Conservation (phyloP, 35 echinoderm and acorn worm species). For the Apostichopus japonicus region DNA sequence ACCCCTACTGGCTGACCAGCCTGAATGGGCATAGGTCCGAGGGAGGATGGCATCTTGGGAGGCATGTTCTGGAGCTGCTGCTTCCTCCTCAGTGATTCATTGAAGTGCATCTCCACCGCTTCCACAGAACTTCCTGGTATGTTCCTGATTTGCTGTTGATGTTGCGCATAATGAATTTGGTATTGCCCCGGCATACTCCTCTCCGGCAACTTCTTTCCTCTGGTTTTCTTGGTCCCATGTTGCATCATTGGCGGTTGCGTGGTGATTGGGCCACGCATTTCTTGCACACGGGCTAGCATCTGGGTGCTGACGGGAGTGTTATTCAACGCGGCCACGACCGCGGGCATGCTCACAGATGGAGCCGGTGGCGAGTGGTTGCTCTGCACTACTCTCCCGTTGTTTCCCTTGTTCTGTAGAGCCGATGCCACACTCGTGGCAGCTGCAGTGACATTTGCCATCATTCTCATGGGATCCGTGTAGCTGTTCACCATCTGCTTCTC, state of each 20-base stretch:
- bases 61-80: constrained; percentile 23
- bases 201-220: constrained; percentile 40
- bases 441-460: constrained; percentile 53
- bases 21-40: constrained; percentile 8
- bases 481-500: constrained; percentile 13
- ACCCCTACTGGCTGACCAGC: constrained; percentile 48
- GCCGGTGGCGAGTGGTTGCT: constrained; percentile 13
- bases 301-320: constrained; percentile 23
- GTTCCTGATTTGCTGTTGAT: constrained; percentile 58
- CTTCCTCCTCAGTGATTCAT: constrained; percentile 57
- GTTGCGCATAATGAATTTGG: constrained; percentile 42
- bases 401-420: constrained; percentile 38
- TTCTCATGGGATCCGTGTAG: background rate
- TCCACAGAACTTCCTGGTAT: constrained; percentile 43
- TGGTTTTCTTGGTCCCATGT: background rate
- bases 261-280: constrained; percentile 45
- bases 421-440: constrained; percentile 40
- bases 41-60: background rate
- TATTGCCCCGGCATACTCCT: constrained; percentile 57
- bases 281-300: constrained; percentile 15
- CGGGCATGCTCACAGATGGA: constrained; percentile 78
- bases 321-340: constrained; percentile 80
- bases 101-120: constrained; percentile 72
- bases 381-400: constrained; percentile 11
- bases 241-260: constrained; percentile 9